Base-by-base conservation (phyloP, 2,888 invertebrate species). In the Eumerus sabulonum region DNA sequence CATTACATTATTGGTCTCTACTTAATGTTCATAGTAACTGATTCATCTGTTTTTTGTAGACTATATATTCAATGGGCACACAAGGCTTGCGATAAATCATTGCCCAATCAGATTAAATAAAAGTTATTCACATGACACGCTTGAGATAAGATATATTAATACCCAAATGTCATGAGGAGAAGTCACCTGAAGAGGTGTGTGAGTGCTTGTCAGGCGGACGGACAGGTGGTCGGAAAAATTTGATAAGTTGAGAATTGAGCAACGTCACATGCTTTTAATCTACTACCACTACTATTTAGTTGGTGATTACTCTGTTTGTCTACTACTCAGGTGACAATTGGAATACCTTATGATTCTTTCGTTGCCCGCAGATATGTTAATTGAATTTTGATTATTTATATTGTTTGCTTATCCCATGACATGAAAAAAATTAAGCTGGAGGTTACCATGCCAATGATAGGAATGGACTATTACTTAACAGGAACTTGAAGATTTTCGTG, bases 41-140 rank as follows among this genome's bases (percentile, higher is more conserved):
- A 17, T 54, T 71, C 64, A 71, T 27, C 27, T 27, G 27, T 7
- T 4, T n/a, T 2, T 27, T 27, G 27, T 4, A 27, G 27, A n/a
- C n/a, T n/a, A n/a, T 7, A 27, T 7, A 27, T 27, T 27, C 27
- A 7, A 27, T 27, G 3, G n/a, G n/a, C 7, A 27, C 7, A 2
- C 2, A 27, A 27, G 7, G 27, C 27, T 27, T 27, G 27, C 7
- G 27, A 27, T 2, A 27, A 27, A 27, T 27, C 27, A 27, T 27
- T 27, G 67, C 60, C 60, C 50, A 18, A 50, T 44, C 14, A 19
- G 16, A 45, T 27, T 4, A 27, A 27, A 7, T 7, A 27, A 27
- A 7, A 27, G 27, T 7, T 35, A 67, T 72, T 72, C 72, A 77
- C 76, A 77, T 77, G 76, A 77, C 66, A 51, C 18, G 7, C n/a